A percentile compares a stretch with the other conserved stretches of the same genome.
These are phyloP conservation scores for Lutjanus campechanus DNA, from an alignment of 2,797 vertebrate species.

Conservation along the genomic window DNA sequence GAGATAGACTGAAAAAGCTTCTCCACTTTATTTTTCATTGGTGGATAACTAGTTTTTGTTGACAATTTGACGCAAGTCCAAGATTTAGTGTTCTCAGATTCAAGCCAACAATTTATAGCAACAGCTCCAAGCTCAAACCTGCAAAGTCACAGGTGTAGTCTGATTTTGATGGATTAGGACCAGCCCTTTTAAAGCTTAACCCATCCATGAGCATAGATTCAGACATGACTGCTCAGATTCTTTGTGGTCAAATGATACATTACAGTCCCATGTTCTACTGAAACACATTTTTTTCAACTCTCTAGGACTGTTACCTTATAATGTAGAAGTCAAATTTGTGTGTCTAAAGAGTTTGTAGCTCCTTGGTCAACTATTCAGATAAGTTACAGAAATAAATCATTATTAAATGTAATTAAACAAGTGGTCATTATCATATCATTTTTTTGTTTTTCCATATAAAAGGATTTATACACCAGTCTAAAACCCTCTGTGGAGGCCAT, in stretches of 20 bases:
- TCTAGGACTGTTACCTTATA: not conserved
- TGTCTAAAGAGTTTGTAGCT: not conserved
- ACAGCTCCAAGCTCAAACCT: not conserved
- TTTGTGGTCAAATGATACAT: not conserved
- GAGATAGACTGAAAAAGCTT: not conserved
- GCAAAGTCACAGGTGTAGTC: not conserved
- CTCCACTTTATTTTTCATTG: not conserved
- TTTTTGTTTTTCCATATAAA: not conserved
- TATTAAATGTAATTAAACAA: not conserved
- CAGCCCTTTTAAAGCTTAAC: not conserved
- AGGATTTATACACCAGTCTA: not conserved
- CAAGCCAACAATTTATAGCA: not conserved
- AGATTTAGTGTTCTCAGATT: conserved; percentile 3
- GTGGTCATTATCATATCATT: not conserved
- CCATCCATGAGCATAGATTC: not conserved
- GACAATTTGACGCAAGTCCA: not conserved
- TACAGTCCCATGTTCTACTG: not conserved
- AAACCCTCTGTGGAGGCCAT: not conserved
- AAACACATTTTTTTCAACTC: not conserved
- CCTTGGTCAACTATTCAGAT: not conserved
- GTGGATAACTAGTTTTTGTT: not conserved
- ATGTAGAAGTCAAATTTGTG: not conserved
- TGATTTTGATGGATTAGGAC: not conserved
- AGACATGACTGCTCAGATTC: not conserved
- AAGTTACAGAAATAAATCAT: not conserved